Evolutionary conservation across 2,888 invertebrate species (phyloP).

Genomic region (Chrysolina haemoptera): DNA sequence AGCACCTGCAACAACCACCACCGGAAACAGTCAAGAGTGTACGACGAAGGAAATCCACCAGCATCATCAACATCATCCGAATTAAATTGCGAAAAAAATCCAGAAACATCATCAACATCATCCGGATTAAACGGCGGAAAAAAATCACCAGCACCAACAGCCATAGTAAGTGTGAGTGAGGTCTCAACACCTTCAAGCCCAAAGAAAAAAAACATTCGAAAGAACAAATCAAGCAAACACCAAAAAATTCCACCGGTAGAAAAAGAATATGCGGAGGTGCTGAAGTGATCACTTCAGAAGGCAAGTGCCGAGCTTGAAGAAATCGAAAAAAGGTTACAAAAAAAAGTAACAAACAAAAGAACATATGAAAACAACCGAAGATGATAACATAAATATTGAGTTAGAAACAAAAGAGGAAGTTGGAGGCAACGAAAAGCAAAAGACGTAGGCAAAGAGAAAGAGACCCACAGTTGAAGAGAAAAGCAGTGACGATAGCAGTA

Average conservation of each 20-base stretch:
- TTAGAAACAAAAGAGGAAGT: constrained; percentile 16
- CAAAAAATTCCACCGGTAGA: constrained; percentile 25
- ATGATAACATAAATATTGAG: constrained; percentile 15
- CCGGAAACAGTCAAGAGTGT: too few species aligned
- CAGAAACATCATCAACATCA: too few species aligned
- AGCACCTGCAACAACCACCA: constrained; percentile 25
- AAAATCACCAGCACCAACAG: too few species aligned
- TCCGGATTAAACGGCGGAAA: too few species aligned
- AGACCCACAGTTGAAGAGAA: neutral
- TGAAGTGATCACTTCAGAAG: constrained; percentile 40
- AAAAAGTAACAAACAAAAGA: neutral
- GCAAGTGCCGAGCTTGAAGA: constrained; percentile 17
- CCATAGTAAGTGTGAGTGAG: constrained; percentile 7
- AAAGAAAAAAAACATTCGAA: too few species aligned
- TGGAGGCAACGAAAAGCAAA: constrained; percentile 11
- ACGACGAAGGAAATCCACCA: constrained; percentile 7
- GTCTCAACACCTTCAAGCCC: too few species aligned
- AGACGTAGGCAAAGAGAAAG: constrained; percentile 13
- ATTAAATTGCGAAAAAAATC: too few species aligned
- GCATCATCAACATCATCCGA: constrained; percentile 15
- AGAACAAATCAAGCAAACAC: constrained; percentile 29
- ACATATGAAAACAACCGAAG: neutral
- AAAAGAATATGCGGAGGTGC: constrained; percentile 31
- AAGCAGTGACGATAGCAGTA: constrained; percentile 19
- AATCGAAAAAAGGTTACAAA: constrained; percentile 15